A percentile compares a stretch with the other conserved stretches of the same genome.
Evolutionary conservation across 2,888 invertebrate species (phyloP).

Genomic region (Heteromurus nitidus): DNA sequence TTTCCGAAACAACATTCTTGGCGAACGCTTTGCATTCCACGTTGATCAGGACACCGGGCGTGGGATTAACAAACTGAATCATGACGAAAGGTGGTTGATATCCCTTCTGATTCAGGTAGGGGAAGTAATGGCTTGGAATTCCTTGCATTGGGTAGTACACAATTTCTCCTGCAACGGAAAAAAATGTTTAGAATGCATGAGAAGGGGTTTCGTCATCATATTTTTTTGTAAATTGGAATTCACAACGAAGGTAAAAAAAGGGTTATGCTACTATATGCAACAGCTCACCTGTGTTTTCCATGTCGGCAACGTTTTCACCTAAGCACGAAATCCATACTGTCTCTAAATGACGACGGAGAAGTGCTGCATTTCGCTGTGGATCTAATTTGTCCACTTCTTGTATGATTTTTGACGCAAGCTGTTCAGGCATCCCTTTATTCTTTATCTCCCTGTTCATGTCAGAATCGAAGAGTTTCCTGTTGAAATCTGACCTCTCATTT

Average conservation of each 20-base stretch:
- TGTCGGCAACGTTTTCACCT: conserved; percentile 95
- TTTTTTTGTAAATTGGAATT: no score
- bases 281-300: conserved; percentile 85
- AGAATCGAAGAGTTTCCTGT: conserved; percentile 74
- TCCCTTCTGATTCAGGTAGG: conserved; percentile 88
- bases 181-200: neutral
- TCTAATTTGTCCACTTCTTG: conserved; percentile 36
- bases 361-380: conserved; percentile 10
- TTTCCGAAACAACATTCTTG: conserved; percentile 90
- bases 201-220: no score
- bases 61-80: conserved; percentile 81
- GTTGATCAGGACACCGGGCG: conserved; percentile 90
- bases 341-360: conserved; percentile 76
- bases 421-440: conserved; percentile 58
- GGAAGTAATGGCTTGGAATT: conserved; percentile 90
- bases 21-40: conserved; percentile 97
- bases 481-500: conserved; percentile 79
- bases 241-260: neutral
- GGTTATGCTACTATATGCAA: no score
- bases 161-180: conserved; percentile 81
- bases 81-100: conserved; percentile 93
- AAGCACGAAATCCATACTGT: conserved; percentile 94
- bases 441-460: conserved; percentile 74
- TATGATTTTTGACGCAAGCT: conserved; percentile 51
- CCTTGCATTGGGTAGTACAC: conserved; percentile 89